Percentiles rank a stretch among this genome's conserved stretches.
Evolutionary conservation across 2,888 invertebrate species (phyloP).

Genomic region (Ceriagrion tenellum): DNA sequence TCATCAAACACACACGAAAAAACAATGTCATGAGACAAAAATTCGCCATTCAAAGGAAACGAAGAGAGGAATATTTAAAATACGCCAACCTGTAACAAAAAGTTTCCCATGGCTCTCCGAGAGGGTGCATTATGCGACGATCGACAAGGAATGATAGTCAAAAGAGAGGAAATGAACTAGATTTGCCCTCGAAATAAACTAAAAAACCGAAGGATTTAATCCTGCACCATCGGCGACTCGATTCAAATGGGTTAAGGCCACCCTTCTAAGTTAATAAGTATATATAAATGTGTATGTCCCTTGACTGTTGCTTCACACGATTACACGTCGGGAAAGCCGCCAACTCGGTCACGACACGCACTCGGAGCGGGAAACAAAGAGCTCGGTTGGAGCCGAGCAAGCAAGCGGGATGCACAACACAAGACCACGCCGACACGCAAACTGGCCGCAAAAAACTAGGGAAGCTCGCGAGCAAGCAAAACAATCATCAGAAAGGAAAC

Average conservation of each 20-base stretch:
- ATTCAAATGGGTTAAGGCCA: slow-evolving; percentile 18
- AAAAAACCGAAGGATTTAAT: neutral
- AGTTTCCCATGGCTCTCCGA: neutral
- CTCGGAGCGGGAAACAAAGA: neutral
- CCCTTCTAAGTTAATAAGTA: neutral
- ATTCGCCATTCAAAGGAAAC: neutral
- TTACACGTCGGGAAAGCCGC: neutral
- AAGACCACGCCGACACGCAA: neutral
- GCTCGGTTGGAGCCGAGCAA: neutral
- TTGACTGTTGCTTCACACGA: neutral
- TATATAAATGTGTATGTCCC: neutral
- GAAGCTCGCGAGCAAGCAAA: neutral
- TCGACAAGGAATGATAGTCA: neutral
- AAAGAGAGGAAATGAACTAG: neutral
- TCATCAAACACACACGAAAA: neutral
- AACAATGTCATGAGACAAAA: neutral
- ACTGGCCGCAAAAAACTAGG: neutral
- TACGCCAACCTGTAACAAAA: neutral
- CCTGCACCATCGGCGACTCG: neutral
- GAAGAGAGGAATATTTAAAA: neutral
- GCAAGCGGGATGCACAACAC: slow-evolving; percentile 38
- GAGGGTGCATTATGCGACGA: neutral
- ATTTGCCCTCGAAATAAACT: neutral
- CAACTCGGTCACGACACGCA: slow-evolving; percentile 12
- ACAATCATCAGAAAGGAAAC: neutral